Percentiles rank a stretch among this genome's conserved stretches.
Conservation (phyloP, 2,797 vertebrate species). For the Sparidentex hasta region DNA sequence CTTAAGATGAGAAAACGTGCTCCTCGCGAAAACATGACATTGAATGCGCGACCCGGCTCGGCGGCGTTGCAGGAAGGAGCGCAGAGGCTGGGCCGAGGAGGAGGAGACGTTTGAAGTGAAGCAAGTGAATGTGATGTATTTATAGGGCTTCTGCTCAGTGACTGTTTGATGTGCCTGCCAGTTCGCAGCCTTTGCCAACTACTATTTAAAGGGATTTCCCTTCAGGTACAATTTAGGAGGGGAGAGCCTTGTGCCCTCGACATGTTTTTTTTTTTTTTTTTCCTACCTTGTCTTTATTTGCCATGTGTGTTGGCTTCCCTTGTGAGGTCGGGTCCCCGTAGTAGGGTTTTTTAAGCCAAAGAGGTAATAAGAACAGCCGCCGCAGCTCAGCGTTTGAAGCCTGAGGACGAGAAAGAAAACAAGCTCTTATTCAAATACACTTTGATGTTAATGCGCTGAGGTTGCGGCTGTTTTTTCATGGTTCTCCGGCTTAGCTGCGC, state of each 20-base stretch:
- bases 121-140: slow-evolving; percentile 87
- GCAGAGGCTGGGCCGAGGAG: slow-evolving; percentile 29
- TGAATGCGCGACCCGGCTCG: slow-evolving; percentile 26
- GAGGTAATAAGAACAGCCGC: slow-evolving; percentile 67
- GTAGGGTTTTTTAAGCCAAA: slow-evolving; percentile 69
- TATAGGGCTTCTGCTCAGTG: slow-evolving; percentile 83
- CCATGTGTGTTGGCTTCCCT: slow-evolving; percentile 70
- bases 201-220: slow-evolving; percentile 88
- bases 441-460: slow-evolving; percentile 81
- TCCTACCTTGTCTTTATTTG: slow-evolving; percentile 69
- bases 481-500: slow-evolving; percentile 60
- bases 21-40: slow-evolving; percentile 35
- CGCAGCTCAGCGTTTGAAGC: slow-evolving; percentile 66
- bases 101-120: slow-evolving; percentile 74
- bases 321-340: slow-evolving; percentile 57
- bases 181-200: slow-evolving; percentile 79
- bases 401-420: slow-evolving; percentile 76
- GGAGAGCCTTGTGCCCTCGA: slow-evolving; percentile 65
- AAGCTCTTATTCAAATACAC: slow-evolving; percentile 84
- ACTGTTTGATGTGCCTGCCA: slow-evolving; percentile 86
- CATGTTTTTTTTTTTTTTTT: slow-evolving; percentile 47
- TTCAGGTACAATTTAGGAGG: slow-evolving; percentile 86
- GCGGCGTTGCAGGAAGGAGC: slow-evolving; percentile 44
- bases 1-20: slow-evolving; percentile 35
- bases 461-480: slow-evolving; percentile 66